Base-by-base conservation (phyloP, 2,113 vertebrate genomes). In the Paedocypris sp. region DNA sequence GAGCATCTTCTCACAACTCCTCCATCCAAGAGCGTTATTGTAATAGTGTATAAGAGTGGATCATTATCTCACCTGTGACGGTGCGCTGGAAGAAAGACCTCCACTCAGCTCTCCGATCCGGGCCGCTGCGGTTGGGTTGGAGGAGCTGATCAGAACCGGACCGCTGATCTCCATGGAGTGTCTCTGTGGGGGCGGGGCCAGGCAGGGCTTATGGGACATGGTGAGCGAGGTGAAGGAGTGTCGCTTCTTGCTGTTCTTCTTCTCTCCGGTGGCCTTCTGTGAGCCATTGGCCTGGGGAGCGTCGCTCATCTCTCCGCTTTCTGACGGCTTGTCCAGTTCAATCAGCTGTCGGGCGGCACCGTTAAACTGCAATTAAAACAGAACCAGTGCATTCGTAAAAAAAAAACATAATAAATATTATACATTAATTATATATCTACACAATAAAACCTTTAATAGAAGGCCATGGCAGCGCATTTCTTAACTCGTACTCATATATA, bases 141-240 rank as follows among this genome's bases (percentile, higher is more conserved):
- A 94, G 75, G 94, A 98, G 80, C 94, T 97, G 83, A 98, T 95
- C 72, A 99, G 93, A 32, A 99, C 94, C 0, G 94, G 95, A 20
- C 94, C 92, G 25, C 95, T 99, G 65, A 98, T 99, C 78, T 99
- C 95, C 94, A 97, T 92, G 50, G 94, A 98, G 82, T 97, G 94
- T 28, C 94, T 90, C 72, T 98, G 87, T 13, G 94, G 87, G 67
- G 94, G 94, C 51, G 88, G 81, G 3, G 91, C 91, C 70, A 93
- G 90, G 31, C 89, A 85, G 32, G 91, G 88, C 69, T 97, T 98
- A 86, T 89, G 93, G 59, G 94, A 94, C 92, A 93, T 99, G 52
- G 90, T 97, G 70, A 99, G 91, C 13, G 95, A 98, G 41, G 94
- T 99, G 82, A 99, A 99, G 45, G 94, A 99, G 82, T 99, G 94